phyloP scores from a whole-genome alignment of 2,888 invertebrate genomes.

The Dryobotodes eremita region DNA sequence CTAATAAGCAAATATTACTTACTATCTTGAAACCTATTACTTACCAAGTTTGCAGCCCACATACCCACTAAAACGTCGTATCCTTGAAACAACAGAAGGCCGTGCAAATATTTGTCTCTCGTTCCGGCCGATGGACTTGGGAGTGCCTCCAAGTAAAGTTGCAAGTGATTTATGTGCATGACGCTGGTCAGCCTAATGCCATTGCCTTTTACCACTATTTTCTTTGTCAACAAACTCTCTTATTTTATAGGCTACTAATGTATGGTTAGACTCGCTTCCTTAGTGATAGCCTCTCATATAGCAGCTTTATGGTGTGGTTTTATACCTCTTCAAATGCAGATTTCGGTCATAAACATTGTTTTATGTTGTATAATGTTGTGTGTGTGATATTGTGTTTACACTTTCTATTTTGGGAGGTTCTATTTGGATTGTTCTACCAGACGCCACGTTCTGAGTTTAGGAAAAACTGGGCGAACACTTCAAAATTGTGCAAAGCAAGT shows the following conservation, averaged over 20 bases:
- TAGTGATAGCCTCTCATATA: not conserved
- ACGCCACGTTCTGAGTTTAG: not conserved
- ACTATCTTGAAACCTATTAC: constrained; percentile 14
- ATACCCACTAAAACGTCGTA: constrained; percentile 17
- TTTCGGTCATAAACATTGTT: constrained; percentile 26
- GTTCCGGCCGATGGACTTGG: not conserved
- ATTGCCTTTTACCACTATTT: constrained; percentile 12
- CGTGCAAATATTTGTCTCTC: constrained; percentile 48
- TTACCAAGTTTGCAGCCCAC: constrained; percentile 5
- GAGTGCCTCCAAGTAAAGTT: constrained; percentile 35
- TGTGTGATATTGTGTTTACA: not conserved
- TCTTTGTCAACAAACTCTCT: constrained; percentile 29
- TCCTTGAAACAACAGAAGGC: constrained; percentile 36
- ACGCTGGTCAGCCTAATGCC: constrained; percentile 4
- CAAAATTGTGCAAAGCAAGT: constrained; percentile 5
- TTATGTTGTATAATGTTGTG: constrained; percentile 9
- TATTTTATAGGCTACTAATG: constrained; percentile 18
- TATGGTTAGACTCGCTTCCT: not conserved
- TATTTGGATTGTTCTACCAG: not conserved
- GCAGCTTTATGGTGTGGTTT: not conserved
- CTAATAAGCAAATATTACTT: not conserved
- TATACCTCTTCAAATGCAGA: constrained; percentile 21
- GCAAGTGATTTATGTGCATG: constrained; percentile 35
- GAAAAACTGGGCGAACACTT: not conserved
- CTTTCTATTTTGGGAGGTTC: not conserved